Base-by-base conservation (phyloP, 1,140 invertebrate species). In the Procambarus clarkii region DNA sequence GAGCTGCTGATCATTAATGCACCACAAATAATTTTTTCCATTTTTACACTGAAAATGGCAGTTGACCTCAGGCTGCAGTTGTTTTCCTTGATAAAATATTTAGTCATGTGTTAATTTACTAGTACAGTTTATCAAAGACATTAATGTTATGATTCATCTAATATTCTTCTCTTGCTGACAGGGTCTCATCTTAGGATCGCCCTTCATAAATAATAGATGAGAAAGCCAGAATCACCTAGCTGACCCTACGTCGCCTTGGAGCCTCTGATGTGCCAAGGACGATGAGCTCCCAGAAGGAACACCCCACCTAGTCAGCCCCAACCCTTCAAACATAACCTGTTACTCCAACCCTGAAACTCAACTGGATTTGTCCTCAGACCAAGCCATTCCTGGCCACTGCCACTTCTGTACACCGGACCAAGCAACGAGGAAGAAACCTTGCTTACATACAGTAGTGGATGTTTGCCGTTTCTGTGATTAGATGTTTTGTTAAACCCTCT, bases 201-300 rank as follows among this genome's bases (percentile, higher is more conserved):
- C 83, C 76, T 78, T 74, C 76, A 58, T 91, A 74, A 85, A 69
- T 91, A 79, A 91, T 91, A 76, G 76, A 91, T 91, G 89, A 91
- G 76, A 84, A 85, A 85, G 46, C 60, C 82, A 50, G 69, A 76
- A 60, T 77, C 76, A 24, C 54, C 82, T 77, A 84, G 89, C 71
- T 91, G 89, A 91, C 89, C 76, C 82, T 54, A 50, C 89, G 78
- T 83, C 76, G 89, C 89, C 89, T 91, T 91, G 89, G 89, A 91
- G 83, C 89, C 81, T 71, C 74, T 54, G 44, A 69, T 69, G 83
- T 80, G 81, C 82, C 88, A 76, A 91, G 82, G 82, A 91, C 83
- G 83, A 91, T 91, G 82, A 91, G 48, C 54, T 91, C 89, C 81
- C 50, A 77, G 74, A 91, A 91, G 76, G 89, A 91, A 84, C 89